Conservation (phyloP, 2,888 invertebrate genomes). For the Thereva unica region DNA sequence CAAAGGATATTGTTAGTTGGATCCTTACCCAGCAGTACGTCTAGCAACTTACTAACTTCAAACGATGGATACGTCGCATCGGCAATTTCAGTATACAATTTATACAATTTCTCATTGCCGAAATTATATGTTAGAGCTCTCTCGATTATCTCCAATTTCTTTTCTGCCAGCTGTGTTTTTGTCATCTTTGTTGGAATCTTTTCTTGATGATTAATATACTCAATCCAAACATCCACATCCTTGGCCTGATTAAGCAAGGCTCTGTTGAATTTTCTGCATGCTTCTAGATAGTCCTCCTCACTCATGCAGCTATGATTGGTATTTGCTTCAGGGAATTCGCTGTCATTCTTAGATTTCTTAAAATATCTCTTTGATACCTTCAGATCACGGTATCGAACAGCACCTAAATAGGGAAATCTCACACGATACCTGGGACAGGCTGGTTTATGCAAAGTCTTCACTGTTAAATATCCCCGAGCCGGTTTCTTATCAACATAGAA, state of each 20-base stretch:
- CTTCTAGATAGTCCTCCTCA: conserved; percentile 60
- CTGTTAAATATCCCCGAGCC: conserved; percentile 63
- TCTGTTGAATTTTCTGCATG: conserved; percentile 62
- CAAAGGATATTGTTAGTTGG: conserved; percentile 54
- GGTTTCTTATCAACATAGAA: conserved; percentile 65
- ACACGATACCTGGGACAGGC: conserved; percentile 63
- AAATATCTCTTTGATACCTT: conserved; percentile 44
- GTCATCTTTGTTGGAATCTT: conserved; percentile 50
- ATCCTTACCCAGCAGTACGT: conserved; percentile 58
- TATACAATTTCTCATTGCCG: conserved; percentile 60
- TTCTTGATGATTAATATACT: conserved; percentile 65
- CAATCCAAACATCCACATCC: conserved; percentile 64
- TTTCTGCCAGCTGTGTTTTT: conserved; percentile 57
- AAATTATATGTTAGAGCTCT: conserved; percentile 65
- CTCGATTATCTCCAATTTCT: conserved; percentile 66
- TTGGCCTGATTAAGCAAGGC: conserved; percentile 60
- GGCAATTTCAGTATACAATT: conserved; percentile 53
- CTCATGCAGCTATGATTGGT: conserved; percentile 45
- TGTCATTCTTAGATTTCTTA: conserved; percentile 41
- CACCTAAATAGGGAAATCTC: conserved; percentile 12
- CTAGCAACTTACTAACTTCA: conserved; percentile 61
- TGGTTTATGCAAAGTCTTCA: conserved; percentile 67
- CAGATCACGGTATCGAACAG: not conserved
- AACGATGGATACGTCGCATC: conserved; percentile 64
- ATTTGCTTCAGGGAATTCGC: conserved; percentile 43